Conservation (phyloP, 1,140 invertebrate species). For the Acromyrmex charruanus region DNA sequence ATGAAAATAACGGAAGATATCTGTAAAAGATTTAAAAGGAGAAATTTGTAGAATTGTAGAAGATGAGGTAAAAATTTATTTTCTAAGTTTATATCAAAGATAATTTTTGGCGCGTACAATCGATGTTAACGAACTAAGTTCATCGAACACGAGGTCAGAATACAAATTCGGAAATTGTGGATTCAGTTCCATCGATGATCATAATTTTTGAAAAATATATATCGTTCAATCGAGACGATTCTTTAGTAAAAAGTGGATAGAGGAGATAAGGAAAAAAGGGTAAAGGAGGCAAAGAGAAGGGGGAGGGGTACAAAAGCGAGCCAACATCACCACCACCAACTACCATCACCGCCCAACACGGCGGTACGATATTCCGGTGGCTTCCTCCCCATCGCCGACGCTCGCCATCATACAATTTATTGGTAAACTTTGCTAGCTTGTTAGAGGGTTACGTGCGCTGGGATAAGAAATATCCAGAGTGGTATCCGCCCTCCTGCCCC, state of each 20-base stretch:
- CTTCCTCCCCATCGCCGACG: slow-evolving; percentile 74
- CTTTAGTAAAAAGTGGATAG: slow-evolving; percentile 27
- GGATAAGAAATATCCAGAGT: slow-evolving; percentile 85
- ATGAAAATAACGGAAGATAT: neutral
- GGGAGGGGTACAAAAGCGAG: slow-evolving; percentile 20
- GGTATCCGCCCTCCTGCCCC: slow-evolving; percentile 57
- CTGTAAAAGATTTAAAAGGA: too few relatives aligned
- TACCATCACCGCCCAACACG: slow-evolving; percentile 31
- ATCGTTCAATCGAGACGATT: slow-evolving; percentile 33
- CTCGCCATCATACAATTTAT: slow-evolving; percentile 85
- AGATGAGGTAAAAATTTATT: neutral
- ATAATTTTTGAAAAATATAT: slow-evolving; percentile 50
- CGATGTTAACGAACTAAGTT: slow-evolving; percentile 25
- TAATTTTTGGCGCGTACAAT: slow-evolving; percentile 25
- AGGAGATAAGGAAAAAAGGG: slow-evolving; percentile 23
- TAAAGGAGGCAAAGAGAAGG: neutral
- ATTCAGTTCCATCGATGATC: slow-evolving; percentile 16
- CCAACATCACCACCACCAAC: slow-evolving; percentile 33
- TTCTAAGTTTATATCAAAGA: neutral
- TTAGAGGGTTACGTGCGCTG: slow-evolving; percentile 86
- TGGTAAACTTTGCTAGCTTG: slow-evolving; percentile 86
- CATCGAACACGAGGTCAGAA: neutral
- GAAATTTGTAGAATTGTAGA: neutral
- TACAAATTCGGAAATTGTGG: neutral
- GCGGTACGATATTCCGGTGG: slow-evolving; percentile 78